Conservation (phyloP, 2,113 vertebrate species). For the Anser brachyrhynchus region DNA sequence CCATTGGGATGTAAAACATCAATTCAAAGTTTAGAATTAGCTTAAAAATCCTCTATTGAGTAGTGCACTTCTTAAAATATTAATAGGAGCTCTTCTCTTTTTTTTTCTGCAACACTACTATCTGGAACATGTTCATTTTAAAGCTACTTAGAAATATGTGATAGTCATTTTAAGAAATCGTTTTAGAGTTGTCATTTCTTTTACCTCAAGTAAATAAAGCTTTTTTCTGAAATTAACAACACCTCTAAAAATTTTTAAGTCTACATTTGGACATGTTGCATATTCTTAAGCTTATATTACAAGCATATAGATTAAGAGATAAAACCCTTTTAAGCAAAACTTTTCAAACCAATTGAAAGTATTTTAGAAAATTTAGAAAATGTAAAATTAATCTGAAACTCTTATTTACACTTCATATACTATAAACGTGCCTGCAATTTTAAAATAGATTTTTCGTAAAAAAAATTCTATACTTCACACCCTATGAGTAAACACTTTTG, state of each 20-base stretch:
- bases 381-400: background rate
- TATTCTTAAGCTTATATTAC: background rate
- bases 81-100: background rate
- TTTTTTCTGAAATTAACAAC: background rate
- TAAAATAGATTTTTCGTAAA: background rate
- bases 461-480: background rate
- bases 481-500: background rate
- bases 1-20: background rate
- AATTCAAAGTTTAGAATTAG: background rate
- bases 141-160: background rate
- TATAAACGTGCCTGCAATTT: background rate
- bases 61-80: background rate
- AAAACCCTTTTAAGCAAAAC: background rate
- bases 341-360: background rate
- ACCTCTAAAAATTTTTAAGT: background rate
- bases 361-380: background rate
- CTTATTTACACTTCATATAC: background rate
- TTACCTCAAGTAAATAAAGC: background rate
- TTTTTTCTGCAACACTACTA: background rate
- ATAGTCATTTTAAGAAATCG: background rate
- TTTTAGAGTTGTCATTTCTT: background rate
- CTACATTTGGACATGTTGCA: fast-evolving
- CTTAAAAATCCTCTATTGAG: background rate
- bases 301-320: background rate
- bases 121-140: background rate